These are phyloP conservation scores for Tiliqua scincoides DNA, from an alignment of 2,113 vertebrate genomes.

Conservation along the genomic window DNA sequence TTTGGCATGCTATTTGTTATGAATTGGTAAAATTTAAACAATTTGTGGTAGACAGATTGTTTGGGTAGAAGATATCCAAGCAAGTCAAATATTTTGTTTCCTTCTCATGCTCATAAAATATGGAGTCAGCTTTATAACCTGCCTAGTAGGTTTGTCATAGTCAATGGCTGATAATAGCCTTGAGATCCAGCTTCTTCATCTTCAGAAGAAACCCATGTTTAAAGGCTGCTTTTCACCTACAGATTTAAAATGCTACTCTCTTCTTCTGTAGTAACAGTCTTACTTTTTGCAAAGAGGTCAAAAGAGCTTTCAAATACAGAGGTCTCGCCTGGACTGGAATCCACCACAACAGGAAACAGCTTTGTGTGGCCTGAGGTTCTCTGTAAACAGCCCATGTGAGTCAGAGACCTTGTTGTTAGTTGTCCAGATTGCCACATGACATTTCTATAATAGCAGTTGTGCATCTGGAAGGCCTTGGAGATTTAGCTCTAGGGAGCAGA, in stretches of 20 bases:
- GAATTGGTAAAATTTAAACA: neutral
- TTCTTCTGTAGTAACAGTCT: slow-evolving; percentile 5
- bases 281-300: neutral
- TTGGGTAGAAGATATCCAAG: neutral
- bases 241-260: neutral
- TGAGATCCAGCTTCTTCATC: neutral
- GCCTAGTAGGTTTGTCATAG: neutral
- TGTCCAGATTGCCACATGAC: neutral
- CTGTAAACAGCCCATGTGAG: slow-evolving; percentile 15
- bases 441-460: slow-evolving; percentile 23
- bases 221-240: neutral
- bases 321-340: slow-evolving; percentile 7
- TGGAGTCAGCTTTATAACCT: neutral
- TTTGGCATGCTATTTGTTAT: neutral
- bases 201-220: neutral
- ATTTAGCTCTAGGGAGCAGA: slow-evolving; percentile 47
- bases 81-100: neutral
- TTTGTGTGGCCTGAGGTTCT: slow-evolving; percentile 14
- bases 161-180: neutral
- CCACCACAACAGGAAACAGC: slow-evolving; percentile 10
- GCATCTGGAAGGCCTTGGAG: slow-evolving; percentile 54
- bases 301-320: neutral
- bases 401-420: slow-evolving; percentile 23
- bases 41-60: neutral
- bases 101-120: neutral